Evolutionary conservation across 1,140 invertebrate genomes (phyloP), one percentile per base, ranked within the genome.

Genomic region (Cecropterus lyciades): DNA sequence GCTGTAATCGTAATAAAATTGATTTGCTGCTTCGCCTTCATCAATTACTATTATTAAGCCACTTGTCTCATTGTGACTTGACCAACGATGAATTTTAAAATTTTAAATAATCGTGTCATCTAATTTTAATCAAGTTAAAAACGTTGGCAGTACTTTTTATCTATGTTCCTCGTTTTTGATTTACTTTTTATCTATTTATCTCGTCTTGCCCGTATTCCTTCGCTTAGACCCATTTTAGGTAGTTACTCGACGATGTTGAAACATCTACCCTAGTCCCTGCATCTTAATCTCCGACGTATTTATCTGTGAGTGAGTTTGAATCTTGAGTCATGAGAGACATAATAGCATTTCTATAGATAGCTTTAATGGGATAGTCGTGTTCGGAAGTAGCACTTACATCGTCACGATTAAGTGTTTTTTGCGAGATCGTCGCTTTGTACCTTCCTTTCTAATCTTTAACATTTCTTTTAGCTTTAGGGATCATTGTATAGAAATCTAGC

Each of bases 331-430:
- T 49, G 45, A 49, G 57, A 62, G 27, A 56, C 55, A 67, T 72
- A 69, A 69, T 66, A 70, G 27, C 59, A 70, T 75, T 77, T 69
- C 73, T 71, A 73, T 70, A 69, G 72, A 75, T 73, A 67, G 74
- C 68, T 75, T 71, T 75, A 85, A 83, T 83, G 77, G 77, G 70
- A 79, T 75, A 79, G 74, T 84, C 82, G 74, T 86, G 85, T 86
- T 84, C 70, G 75, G 76, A 77, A 81, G 80, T 84, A 71, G 76
- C 79, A 71, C 71, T 82, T 73, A 75, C 65, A 67, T 81, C 80
- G 73, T 85, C 80, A 84, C 77, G 67, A 77, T 67, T 72, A 66
- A 73, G 64, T 73, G 70, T 83, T 84, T 87, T 84, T 84, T 85
- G 75, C 75, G 60, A 72, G 55, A 71, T 72, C 70, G 56, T 66